These are phyloP conservation scores for Saxidomus purpurata DNA, from an alignment of 1,140 invertebrate species.

Conservation along the genomic window DNA sequence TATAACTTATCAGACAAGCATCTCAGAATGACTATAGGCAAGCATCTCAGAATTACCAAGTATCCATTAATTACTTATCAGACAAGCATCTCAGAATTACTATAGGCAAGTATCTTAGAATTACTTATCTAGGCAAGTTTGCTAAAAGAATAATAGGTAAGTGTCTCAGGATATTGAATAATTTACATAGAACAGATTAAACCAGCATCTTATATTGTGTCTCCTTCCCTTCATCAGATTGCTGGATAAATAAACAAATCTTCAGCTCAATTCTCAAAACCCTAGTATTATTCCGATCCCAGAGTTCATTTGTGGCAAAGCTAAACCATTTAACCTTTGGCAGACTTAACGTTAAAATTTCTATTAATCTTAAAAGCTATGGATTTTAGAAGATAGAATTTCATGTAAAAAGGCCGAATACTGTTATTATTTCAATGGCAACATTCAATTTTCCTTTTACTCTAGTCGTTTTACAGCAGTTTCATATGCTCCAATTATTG, in stretches of 20 bases:
- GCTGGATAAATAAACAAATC: not conserved
- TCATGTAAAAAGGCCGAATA: slow-evolving; percentile 59
- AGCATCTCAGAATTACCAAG: too few species aligned
- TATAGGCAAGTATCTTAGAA: too few species aligned
- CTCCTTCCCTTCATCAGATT: not conserved
- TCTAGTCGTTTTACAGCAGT: slow-evolving; percentile 60
- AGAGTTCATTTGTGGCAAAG: slow-evolving; percentile 13
- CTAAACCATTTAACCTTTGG: slow-evolving; percentile 57
- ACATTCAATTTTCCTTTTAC: slow-evolving; percentile 66
- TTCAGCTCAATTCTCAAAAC: not conserved
- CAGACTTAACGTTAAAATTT: slow-evolving; percentile 62
- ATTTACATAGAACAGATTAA: too few species aligned
- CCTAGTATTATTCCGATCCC: slow-evolving; percentile 29
- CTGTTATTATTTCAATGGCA: slow-evolving; percentile 62
- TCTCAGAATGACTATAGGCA: too few species aligned
- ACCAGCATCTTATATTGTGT: too few species aligned
- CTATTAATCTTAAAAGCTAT: slow-evolving; percentile 66
- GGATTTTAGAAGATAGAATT: slow-evolving; percentile 60
- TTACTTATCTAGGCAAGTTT: too few species aligned
- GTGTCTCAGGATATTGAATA: too few species aligned
- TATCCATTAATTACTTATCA: too few species aligned
- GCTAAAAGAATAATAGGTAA: too few species aligned
- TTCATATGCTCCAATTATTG: slow-evolving; percentile 63
- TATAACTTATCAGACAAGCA: too few species aligned
- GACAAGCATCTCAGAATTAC: too few species aligned